Evolutionary conservation across 2,888 invertebrate species (phyloP), one percentile per base, ranked within the genome.

Genomic region (Ethmia dodecea): DNA sequence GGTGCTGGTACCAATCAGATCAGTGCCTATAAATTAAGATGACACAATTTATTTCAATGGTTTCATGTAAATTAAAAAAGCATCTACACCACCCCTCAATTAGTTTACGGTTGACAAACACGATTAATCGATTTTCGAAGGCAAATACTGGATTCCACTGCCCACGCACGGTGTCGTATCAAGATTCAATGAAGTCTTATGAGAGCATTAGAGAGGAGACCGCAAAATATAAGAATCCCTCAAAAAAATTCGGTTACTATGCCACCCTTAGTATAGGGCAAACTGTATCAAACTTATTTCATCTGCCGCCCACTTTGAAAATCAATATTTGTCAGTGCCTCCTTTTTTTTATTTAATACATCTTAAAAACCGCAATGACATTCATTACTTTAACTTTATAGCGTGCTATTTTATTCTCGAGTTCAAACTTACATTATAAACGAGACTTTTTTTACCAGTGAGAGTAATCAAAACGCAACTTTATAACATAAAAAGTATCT

Each of bases 1-100:
- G n/a, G n/a, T n/a, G n/a, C n/a, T n/a, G n/a, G n/a, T n/a, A n/a
- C n/a, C n/a, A n/a, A n/a, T n/a, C n/a, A n/a, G n/a, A n/a, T n/a
- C n/a, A n/a, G n/a, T n/a, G n/a, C n/a, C n/a, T n/a, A n/a, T n/a
- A n/a, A n/a, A n/a, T n/a, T n/a, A n/a, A n/a, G n/a, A n/a, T 28
- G 22, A 38, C 13, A 34, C 34, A 34, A 34, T 38, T 38, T 35
- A 28, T 33, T 30, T 33, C 25, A 28, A 14, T 25, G 12, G 35
- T 28, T 39, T 30, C 31, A 28, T 27, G 33, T 29, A 31, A 33
- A 36, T 40, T n/a, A n/a, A n/a, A n/a, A n/a, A n/a, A n/a, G n/a
- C n/a, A n/a, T n/a, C 22, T 27, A 30, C n/a, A 27, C 11, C 13
- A 26, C 26, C 8, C 6, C 11, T 16, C 22, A 34, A 34, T 34